Base-by-base conservation (phyloP, 2,113 vertebrate species). In the Carassius gibelio region DNA sequence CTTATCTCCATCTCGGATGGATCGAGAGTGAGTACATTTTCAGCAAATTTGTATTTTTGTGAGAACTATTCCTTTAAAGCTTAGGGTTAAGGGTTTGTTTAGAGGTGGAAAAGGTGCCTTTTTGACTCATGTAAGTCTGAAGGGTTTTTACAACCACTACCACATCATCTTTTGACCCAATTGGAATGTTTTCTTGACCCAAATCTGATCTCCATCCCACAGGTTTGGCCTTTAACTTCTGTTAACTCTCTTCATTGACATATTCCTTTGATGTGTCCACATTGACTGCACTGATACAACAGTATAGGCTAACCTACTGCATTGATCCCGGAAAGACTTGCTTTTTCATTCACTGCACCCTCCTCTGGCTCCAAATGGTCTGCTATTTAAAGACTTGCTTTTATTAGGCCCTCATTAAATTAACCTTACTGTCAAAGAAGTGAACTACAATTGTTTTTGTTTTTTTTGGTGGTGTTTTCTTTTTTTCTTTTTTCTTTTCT, bases 271-370 rank as follows among this genome's bases (percentile, higher is more conserved):
- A 94, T 93, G 91, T 91, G 88, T 75, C 52, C 72, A 87, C 88
- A 94, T 93, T 21, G 93, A 94, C 93, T 91, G 82, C 45, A 89
- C 92, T 77, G 86, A 92, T 91, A 94, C 92, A 91, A 94, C 90
- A 88, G 84, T 93, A 88, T 89, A 79, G 45, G 88, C 88, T 94
- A 93, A 94, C 93, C 92, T 92, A 91, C 91, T 89, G 89, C 90
- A 92, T 91, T 87, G 92, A 95, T 94, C 89, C 7, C 14, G 85
- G 85, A 84, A 81, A 84, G 85, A 89, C 89, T 42, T 59, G 59
- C 82, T 86, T 66, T 74, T 84, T 75, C 34, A 50, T 83, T 75
- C 90, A 88, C 88, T 88, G 69, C 87, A 21, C 86, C 89, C 84
- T 87, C 50, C 2, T 88, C 83, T 88, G 85, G 82, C 45, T 80